Conservation (phyloP, 1,140 invertebrate genomes). For the Cecropterus lyciades region DNA sequence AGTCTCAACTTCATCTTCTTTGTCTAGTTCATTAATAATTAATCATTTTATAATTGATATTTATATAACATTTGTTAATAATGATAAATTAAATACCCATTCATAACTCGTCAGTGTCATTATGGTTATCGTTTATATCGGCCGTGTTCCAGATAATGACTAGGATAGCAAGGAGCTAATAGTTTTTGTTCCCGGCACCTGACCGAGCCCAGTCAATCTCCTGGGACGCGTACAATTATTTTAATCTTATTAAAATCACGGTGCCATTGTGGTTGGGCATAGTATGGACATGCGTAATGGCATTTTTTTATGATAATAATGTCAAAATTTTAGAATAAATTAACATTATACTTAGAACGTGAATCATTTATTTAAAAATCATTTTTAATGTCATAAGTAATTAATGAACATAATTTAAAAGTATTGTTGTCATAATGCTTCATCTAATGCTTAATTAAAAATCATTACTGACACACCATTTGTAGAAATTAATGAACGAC, state of each 20-base stretch:
- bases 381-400: no score
- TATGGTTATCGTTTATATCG: slow-evolving; percentile 34
- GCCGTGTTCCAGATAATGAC: slow-evolving; percentile 27
- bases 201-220: slow-evolving; percentile 71
- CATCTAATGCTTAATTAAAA: no score
- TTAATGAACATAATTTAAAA: no score
- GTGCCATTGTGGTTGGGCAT: slow-evolving; percentile 44
- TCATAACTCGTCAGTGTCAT: slow-evolving; percentile 16
- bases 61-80: neutral
- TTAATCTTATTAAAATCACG: slow-evolving; percentile 82
- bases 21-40: neutral
- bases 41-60: neutral
- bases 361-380: no score
- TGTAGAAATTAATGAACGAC: no score
- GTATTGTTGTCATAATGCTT: no score
- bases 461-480: no score
- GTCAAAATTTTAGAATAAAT: no score
- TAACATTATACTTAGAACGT: no score
- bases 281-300: slow-evolving; percentile 56
- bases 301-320: no score
- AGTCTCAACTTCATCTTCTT: no score
- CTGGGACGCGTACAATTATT: slow-evolving; percentile 80
- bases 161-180: slow-evolving; percentile 43
- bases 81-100: slow-evolving; percentile 1
- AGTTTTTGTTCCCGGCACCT: slow-evolving; percentile 67